Conservation (phyloP, 1,140 invertebrate species). For the Drosophila kurseongensis region DNA sequence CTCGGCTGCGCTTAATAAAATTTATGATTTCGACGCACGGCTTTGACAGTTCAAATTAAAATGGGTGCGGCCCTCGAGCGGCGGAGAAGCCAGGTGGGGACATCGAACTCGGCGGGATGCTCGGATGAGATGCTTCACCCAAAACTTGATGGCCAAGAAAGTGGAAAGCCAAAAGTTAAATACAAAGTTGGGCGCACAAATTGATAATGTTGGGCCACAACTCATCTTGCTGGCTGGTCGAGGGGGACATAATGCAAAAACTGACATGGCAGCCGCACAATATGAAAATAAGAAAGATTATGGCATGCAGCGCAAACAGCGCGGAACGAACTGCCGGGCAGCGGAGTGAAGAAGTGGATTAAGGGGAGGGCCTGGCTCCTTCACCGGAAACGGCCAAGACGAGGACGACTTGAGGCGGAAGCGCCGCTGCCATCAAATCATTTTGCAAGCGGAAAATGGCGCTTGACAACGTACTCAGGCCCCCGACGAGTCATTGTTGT, state of each 20-base stretch:
- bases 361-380: not conserved
- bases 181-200: slow-evolving; percentile 80
- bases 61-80: slow-evolving; percentile 56
- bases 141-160: slow-evolving; percentile 50
- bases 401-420: slow-evolving; percentile 63
- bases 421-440: slow-evolving; percentile 80
- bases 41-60: slow-evolving; percentile 83
- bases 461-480: slow-evolving; percentile 53
- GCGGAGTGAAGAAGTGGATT: not conserved
- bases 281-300: slow-evolving; percentile 82
- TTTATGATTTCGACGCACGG: slow-evolving; percentile 80
- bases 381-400: slow-evolving; percentile 25
- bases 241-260: slow-evolving; percentile 65
- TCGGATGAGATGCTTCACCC: not conserved
- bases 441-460: slow-evolving; percentile 79
- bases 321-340: slow-evolving; percentile 49
- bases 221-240: slow-evolving; percentile 10
- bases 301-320: slow-evolving; percentile 69
- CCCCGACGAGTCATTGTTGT: slow-evolving; percentile 44
- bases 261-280: slow-evolving; percentile 54
- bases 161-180: slow-evolving; percentile 79
- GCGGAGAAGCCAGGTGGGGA: slow-evolving; percentile 13
- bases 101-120: slow-evolving; percentile 2
- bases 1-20: slow-evolving; percentile 81
- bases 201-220: slow-evolving; percentile 68